Evolutionary conservation across 1,140 invertebrate genomes (phyloP).

Genomic region (Zaprionus ghesquierei): DNA sequence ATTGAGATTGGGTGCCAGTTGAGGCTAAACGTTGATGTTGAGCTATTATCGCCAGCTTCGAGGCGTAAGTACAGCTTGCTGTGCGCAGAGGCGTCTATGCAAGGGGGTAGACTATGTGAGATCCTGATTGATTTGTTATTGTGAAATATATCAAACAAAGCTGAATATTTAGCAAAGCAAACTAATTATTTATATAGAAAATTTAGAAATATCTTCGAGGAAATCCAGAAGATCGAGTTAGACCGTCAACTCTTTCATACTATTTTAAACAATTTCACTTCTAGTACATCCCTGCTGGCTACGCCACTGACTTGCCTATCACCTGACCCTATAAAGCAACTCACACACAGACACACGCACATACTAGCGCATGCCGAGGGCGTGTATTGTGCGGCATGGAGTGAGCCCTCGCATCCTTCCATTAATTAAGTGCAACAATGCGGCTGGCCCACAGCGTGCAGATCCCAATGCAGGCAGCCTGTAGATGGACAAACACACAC

Average conservation of each 20-base stretch:
- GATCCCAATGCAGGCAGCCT: constrained; percentile 26
- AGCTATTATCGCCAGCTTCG: constrained; percentile 52
- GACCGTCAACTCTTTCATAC: too few species aligned
- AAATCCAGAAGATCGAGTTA: too few species aligned
- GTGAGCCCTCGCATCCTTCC: constrained; percentile 48
- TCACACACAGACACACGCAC: neutral
- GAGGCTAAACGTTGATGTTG: constrained; percentile 57
- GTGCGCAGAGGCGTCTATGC: neutral
- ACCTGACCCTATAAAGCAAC: constrained; percentile 64
- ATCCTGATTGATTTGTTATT: neutral
- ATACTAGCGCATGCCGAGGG: constrained; percentile 52
- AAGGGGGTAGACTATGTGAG: neutral
- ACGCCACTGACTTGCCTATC: constrained; percentile 44
- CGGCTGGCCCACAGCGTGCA: constrained; percentile 27
- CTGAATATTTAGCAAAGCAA: neutral
- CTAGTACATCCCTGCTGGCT: neutral
- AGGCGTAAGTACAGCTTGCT: constrained; percentile 34
- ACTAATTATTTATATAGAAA: neutral
- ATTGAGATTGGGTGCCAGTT: constrained; percentile 63
- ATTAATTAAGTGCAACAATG: constrained; percentile 81
- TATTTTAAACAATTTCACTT: neutral
- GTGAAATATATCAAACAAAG: neutral
- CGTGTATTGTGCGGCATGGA: constrained; percentile 43
- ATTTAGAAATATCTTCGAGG: too few species aligned
- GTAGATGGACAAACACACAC: constrained; percentile 23